Evolutionary conservation across 2,888 invertebrate genomes (phyloP).

Genomic region (Odiellus spinosus): DNA sequence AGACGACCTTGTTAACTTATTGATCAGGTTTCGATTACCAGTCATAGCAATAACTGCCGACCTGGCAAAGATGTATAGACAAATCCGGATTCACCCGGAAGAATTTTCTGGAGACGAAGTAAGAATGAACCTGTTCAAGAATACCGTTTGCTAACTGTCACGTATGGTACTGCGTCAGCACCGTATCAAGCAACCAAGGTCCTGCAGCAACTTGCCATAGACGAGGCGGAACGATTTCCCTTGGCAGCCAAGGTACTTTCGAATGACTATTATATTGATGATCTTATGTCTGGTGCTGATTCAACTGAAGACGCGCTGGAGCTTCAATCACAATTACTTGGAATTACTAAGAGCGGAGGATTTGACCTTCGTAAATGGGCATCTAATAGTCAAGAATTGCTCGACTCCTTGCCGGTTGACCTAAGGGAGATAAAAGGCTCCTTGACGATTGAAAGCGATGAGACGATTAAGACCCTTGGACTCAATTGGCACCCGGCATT

Average conservation of each 20-base stretch:
- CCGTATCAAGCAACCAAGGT: too few relatives aligned
- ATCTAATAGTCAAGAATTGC: too few relatives aligned
- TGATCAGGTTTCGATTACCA: slow-evolving; percentile 23
- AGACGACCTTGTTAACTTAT: slow-evolving; percentile 23
- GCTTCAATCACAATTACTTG: slow-evolving; percentile 3
- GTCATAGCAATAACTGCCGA: slow-evolving; percentile 25
- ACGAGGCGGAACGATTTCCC: too few relatives aligned
- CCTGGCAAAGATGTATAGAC: too few relatives aligned
- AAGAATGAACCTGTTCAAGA: too few relatives aligned
- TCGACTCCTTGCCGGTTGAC: neutral
- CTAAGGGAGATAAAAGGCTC: neutral
- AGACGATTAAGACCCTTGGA: slow-evolving; percentile 5
- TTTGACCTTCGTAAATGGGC: too few relatives aligned
- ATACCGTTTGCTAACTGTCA: too few relatives aligned
- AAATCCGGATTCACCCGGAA: too few relatives aligned
- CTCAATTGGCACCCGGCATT: neutral
- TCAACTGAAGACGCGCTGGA: slow-evolving; percentile 15
- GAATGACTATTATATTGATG: slow-evolving; percentile 25
- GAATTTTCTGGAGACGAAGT: too few relatives aligned
- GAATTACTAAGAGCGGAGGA: too few relatives aligned
- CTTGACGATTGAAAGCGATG: slow-evolving; percentile 1
- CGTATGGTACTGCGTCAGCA: too few relatives aligned
- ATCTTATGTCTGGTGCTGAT: neutral
- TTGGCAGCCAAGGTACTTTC: slow-evolving; percentile 12
- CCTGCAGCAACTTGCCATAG: too few relatives aligned